A percentile compares a stretch with the other conserved stretches of the same genome.
phyloP scores from a whole-genome alignment of 2,888 invertebrate species.

The Linyphia triangularis region DNA sequence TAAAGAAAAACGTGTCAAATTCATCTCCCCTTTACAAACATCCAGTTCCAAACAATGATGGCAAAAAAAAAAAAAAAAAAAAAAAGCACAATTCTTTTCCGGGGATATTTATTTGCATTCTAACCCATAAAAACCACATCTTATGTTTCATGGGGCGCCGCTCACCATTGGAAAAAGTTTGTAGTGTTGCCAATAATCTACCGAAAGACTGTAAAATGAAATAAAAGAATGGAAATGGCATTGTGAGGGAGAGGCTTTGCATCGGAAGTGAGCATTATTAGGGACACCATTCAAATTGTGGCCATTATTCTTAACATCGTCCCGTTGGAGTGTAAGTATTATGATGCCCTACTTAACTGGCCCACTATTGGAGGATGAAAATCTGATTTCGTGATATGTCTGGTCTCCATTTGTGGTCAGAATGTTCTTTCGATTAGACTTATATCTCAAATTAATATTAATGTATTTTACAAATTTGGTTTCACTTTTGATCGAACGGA shows the following conservation, averaged over 20 bases:
- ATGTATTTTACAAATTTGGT: no score
- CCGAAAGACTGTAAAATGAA: slow-evolving; percentile 35
- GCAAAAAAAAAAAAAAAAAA: slow-evolving; percentile 2
- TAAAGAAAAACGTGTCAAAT: slow-evolving; percentile 58
- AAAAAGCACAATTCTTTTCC: slow-evolving; percentile 2
- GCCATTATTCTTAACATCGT: slow-evolving; percentile 70
- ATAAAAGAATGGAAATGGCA: slow-evolving; percentile 14
- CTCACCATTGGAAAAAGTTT: slow-evolving; percentile 21
- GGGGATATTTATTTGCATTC: slow-evolving; percentile 64
- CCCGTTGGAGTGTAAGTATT: slow-evolving; percentile 68
- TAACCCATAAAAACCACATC: slow-evolving; percentile 73
- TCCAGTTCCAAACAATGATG: slow-evolving; percentile 1
- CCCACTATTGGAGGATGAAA: slow-evolving; percentile 31
- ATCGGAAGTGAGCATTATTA: slow-evolving; percentile 56
- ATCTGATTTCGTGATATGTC: background rate
- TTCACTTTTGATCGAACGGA: no score
- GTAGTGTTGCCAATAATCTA: slow-evolving; percentile 59
- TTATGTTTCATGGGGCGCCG: slow-evolving; percentile 10
- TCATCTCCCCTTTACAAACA: slow-evolving; percentile 17
- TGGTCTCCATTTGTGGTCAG: slow-evolving; percentile 39
- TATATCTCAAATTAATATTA: no score
- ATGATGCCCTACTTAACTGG: slow-evolving; percentile 70
- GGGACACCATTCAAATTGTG: slow-evolving; percentile 67
- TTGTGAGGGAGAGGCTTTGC: slow-evolving; percentile 29
- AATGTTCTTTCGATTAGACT: no score